phyloP scores from a whole-genome alignment of 2,888 invertebrate genomes.

The Dolichopus griseipennis region DNA sequence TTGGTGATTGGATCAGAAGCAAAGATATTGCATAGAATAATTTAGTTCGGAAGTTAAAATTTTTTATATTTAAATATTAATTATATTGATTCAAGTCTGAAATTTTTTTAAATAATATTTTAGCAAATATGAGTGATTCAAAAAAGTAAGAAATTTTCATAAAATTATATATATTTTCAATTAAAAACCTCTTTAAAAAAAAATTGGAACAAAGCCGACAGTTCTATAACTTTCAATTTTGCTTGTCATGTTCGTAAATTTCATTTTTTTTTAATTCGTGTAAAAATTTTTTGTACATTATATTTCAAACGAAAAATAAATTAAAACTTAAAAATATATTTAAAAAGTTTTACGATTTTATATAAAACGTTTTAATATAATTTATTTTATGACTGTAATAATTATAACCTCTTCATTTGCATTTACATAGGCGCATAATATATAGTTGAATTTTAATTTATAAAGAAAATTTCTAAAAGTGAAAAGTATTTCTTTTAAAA shows the following conservation, averaged over 20 bases:
- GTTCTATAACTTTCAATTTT: not conserved
- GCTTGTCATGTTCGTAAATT: not conserved
- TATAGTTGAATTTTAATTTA: not conserved
- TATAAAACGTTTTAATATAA: not conserved
- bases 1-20: not conserved
- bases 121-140: not conserved
- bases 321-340: not conserved
- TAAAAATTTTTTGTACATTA: no score
- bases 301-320: no score
- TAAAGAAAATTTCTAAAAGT: no score
- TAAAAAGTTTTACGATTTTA: not conserved
- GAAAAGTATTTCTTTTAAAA: no score
- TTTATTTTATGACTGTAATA: not conserved
- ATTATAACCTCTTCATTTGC: not conserved
- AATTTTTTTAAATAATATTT: not conserved
- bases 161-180: not conserved
- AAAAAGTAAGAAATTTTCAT: not conserved
- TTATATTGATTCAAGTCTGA: not conserved
- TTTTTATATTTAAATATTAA: slow-evolving; percentile 1
- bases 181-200: not conserved
- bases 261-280: no score
- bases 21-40: not conserved
- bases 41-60: not conserved
- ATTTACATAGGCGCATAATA: not conserved
- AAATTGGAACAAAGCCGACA: not conserved